Conservation (phyloP, 2,797 vertebrate genomes). For the Squalus acanthias region DNA sequence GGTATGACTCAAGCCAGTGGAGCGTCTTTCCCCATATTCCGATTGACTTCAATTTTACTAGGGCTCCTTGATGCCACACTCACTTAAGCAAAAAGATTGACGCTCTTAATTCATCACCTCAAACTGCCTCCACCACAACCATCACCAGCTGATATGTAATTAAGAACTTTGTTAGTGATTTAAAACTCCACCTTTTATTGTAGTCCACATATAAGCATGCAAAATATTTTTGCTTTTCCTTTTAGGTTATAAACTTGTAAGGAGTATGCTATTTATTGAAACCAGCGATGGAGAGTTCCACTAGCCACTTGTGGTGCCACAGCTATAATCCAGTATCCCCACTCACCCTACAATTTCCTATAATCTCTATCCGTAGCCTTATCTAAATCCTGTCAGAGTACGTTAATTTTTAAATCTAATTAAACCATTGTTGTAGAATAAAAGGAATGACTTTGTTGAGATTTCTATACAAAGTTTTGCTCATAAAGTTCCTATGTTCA, state of each 20-base stretch:
- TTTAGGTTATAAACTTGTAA: background rate
- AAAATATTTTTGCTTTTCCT: background rate
- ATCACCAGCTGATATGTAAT: background rate
- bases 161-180: background rate
- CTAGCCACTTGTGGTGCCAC: background rate
- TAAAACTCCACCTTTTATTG: background rate
- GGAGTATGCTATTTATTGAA: background rate
- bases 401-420: background rate
- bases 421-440: too few species aligned
- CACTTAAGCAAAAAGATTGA: too few species aligned
- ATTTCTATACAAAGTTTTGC: too few species aligned
- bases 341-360: background rate
- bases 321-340: background rate
- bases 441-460: too few species aligned
- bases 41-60: too few species aligned
- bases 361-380: background rate
- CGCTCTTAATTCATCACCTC: too few species aligned
- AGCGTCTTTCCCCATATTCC: too few species aligned
- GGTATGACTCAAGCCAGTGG: too few species aligned
- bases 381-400: background rate
- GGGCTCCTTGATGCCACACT: too few species aligned
- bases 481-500: too few species aligned
- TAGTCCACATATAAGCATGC: background rate
- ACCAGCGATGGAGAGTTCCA: background rate
- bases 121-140: too few species aligned